Base-by-base conservation (phyloP, 2,797 vertebrate species). In the Lateolabrax maculatus region DNA sequence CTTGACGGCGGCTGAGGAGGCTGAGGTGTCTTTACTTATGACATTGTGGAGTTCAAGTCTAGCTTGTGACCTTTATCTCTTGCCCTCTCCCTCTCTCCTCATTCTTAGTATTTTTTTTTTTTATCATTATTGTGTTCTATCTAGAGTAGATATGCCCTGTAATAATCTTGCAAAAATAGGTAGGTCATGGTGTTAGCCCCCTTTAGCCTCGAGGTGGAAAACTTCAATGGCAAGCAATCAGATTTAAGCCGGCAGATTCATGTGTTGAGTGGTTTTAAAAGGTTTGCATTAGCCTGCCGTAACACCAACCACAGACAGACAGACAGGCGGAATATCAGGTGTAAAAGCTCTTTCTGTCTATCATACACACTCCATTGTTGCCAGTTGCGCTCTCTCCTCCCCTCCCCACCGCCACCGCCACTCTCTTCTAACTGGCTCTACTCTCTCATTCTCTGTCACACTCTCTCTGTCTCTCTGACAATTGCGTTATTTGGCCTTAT, bases 401-500 rank as follows among this genome's bases (percentile, higher is more conserved):
- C 23, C 48, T n/a, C 57, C 34, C 53, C 39, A 16, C 63, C 51
- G 2, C 58, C 73, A 6, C 74, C 79, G 5, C 74, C 79, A 58
- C 85, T 78, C 85, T 84, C 88, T 62, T 79, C 88, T 88, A 71
- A 90, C 89, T 72, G 83, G 80, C 89, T 88, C 74, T 6, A 75
- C 85, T 87, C 90, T 86, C 89, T 91, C 83, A 86, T 84, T 91
- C 90, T 91, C 82, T 88, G 86, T 94, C 93, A 92, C 89, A 75
- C 87, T 88, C 83, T 70, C 88, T 90, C 90, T 95, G 96, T 97
- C 96, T 96, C 84, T 92, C 95, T 96, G 92, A 96, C 96, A 97
- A 96, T 97, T 96, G 96, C 97, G 97, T 96, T 97, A 96, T 97
- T 96, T 89, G 91, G 95, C 96, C 96, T 98, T 98, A 98, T 98